Base-by-base conservation (phyloP, 2,888 invertebrate species). In the Oxycera nigricornis region DNA sequence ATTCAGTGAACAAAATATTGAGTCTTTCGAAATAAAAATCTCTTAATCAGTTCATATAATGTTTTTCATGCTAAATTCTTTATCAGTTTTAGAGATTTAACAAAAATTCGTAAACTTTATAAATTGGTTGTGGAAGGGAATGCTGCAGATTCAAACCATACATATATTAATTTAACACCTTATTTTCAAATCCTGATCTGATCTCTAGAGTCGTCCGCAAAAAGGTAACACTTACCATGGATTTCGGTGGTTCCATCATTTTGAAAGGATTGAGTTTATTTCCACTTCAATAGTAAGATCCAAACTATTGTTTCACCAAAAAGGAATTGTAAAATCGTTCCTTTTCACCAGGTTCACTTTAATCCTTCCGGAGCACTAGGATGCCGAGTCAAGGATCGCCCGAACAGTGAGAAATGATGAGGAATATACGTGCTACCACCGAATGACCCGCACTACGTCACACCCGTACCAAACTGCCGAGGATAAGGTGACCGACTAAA, bases 401-500 rank as follows among this genome's bases (percentile, higher is more conserved):
- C 11, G 35, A 35, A 6, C 7, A 35, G 11, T 6, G 11, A 3
- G 52, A 55, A 20, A 2, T 3, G n/a, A 7, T 20, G 30, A 59
- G 28, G 28, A 14, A 59, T 28, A 17, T 28, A 30, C 59, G 28
- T 59, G 30, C 6, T 30, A 59, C 59, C n/a, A 24, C 59, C 17
- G n/a, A n/a, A 59, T 26, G 59, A 62, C 39, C 35, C 55, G 55
- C 1, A 52, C 70, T 55, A 70, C 70, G 70, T 70, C 55, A 52
- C 70, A 41, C 70, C 20, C 31, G 52, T 52, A 52, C 55, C 14
- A 31, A 30, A 22, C 35, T 26, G 35, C 24, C 22, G 55, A 50
- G 35, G 65, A 31, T 22, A 31, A 70, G 31, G 55, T 31, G 70
- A 70, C 55, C 52, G 70, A 70, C 70, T 70, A 55, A 70, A 28